Conservation (phyloP, 2,888 invertebrate genomes). For the Drosophila antonietae region DNA sequence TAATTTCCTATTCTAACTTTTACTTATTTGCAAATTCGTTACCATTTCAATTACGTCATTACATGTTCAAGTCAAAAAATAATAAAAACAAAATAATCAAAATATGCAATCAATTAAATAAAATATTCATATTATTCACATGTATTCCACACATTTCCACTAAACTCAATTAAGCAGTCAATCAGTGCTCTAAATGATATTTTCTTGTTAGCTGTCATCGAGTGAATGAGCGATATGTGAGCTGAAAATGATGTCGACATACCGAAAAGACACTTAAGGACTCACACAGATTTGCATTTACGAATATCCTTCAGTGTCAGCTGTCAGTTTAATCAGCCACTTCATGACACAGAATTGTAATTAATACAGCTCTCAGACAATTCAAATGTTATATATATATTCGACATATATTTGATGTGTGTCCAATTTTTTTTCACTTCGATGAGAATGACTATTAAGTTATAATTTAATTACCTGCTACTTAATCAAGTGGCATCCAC, state of each 20-base stretch:
- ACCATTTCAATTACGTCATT: not conserved
- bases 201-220: slow-evolving; percentile 61
- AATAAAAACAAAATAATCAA: not conserved
- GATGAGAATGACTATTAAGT: slow-evolving; percentile 14
- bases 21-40: not conserved
- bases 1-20: not conserved
- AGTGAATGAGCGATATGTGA: slow-evolving; percentile 23
- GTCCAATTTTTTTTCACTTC: slow-evolving; percentile 8
- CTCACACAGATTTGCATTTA: slow-evolving; percentile 9
- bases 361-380: slow-evolving; percentile 32
- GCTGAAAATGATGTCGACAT: slow-evolving; percentile 34
- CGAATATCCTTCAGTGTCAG: slow-evolving; percentile 22
- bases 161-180: slow-evolving; percentile 42
- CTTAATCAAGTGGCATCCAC: slow-evolving; percentile 26
- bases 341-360: slow-evolving; percentile 36
- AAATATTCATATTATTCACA: slow-evolving; percentile 3
- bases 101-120: not conserved
- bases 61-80: not conserved
- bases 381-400: slow-evolving; percentile 13
- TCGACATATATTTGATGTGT: not conserved
- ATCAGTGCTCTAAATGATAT: slow-evolving; percentile 57
- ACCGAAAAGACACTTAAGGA: slow-evolving; percentile 27
- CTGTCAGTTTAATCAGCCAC: slow-evolving; percentile 28
- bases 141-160: slow-evolving; percentile 11
- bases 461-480: slow-evolving; percentile 61